These are phyloP conservation scores for Phrynosoma blainvillii DNA, from an alignment of 2,113 vertebrate genomes.

Conservation along the genomic window DNA sequence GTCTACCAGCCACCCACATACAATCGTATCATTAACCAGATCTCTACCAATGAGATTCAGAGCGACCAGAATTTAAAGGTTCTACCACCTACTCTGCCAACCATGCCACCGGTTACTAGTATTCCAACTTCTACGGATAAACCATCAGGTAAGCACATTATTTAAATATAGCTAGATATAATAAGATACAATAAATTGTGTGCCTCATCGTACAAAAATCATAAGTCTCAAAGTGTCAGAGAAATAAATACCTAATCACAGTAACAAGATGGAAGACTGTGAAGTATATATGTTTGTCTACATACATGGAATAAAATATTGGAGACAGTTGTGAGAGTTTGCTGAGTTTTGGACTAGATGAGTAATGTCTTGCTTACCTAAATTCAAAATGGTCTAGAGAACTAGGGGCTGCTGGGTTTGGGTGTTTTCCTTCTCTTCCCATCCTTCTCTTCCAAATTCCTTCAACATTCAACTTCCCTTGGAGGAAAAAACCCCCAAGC, in stretches of 20 bases:
- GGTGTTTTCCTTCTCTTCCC: no score
- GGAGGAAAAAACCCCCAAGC: not conserved
- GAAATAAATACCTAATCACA: not conserved
- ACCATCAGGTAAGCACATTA: constrained; percentile 88
- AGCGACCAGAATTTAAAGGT: constrained; percentile 94
- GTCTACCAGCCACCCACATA: constrained; percentile 85
- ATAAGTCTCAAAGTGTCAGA: not conserved
- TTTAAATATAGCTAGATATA: not conserved
- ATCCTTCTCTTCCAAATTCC: no score
- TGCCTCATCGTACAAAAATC: not conserved
- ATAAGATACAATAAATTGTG: constrained; percentile 3
- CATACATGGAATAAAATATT: no score
- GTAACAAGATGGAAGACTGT: no score
- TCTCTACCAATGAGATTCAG: constrained; percentile 97
- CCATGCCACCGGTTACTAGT: constrained; percentile 91
- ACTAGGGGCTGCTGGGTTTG: not conserved
- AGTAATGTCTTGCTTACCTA: not conserved
- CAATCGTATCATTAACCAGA: constrained; percentile 88
- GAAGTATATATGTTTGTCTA: no score
- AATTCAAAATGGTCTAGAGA: not conserved
- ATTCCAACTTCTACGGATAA: constrained; percentile 90
- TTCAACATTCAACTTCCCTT: not conserved
- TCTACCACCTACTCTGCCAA: constrained; percentile 84
- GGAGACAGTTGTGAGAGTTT: not conserved
- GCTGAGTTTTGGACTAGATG: not conserved